Conservation (phyloP, 2,113 vertebrate genomes). For the Nerophis ophidion region DNA sequence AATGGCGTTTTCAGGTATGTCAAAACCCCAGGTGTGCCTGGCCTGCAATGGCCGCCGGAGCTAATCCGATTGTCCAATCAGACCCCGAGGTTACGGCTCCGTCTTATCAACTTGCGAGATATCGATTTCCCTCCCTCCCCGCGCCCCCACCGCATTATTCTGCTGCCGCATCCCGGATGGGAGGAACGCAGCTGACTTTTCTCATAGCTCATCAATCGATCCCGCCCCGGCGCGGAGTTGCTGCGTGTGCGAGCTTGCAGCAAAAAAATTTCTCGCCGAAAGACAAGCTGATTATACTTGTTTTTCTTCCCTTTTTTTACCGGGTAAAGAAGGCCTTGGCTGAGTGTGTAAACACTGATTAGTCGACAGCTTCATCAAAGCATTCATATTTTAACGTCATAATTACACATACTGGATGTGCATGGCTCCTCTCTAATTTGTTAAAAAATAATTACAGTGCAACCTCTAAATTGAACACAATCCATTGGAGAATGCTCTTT, state of each 20-base stretch:
- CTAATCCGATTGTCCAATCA: slow-evolving; percentile 67
- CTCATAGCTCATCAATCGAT: slow-evolving; percentile 53
- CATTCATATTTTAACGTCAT: not conserved
- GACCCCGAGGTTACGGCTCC: slow-evolving; percentile 54
- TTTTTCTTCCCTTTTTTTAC: not conserved
- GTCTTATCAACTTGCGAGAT: slow-evolving; percentile 61
- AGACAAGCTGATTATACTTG: slow-evolving; percentile 10
- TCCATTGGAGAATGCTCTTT: too few relatives aligned
- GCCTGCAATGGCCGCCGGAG: slow-evolving; percentile 31
- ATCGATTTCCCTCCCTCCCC: slow-evolving; percentile 49
- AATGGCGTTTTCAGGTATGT: not conserved
- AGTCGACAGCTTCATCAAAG: not conserved
- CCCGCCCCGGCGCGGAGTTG: slow-evolving; percentile 19
- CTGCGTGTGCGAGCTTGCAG: slow-evolving; percentile 16
- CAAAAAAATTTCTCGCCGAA: slow-evolving; percentile 41
- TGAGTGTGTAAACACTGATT: not conserved
- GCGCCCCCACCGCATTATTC: slow-evolving; percentile 19
- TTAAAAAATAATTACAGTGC: too few relatives aligned
- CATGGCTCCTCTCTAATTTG: too few relatives aligned
- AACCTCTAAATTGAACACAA: too few relatives aligned
- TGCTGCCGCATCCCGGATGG: slow-evolving; percentile 51
- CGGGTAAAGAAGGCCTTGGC: too few relatives aligned
- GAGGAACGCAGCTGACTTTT: slow-evolving; percentile 46
- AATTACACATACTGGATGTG: not conserved
- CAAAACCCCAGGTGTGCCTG: slow-evolving; percentile 2